Evolutionary conservation across 2,888 invertebrate genomes (phyloP).

Genomic region (Maniola hyperantus): DNA sequence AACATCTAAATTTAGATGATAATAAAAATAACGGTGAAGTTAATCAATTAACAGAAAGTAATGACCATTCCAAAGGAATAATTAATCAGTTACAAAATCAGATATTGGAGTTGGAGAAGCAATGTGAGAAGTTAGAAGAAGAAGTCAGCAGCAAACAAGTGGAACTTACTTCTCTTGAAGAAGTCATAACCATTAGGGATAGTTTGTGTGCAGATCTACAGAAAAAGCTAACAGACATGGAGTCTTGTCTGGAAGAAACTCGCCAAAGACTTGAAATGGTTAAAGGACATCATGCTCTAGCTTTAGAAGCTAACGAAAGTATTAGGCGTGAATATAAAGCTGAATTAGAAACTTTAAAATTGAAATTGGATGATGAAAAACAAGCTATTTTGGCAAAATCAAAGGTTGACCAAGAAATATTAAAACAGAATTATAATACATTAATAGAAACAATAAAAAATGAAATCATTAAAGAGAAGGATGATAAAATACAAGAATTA

Average conservation of each 20-base stretch:
- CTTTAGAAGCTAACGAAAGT: slow-evolving; percentile 78
- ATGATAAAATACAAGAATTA: slow-evolving; percentile 62
- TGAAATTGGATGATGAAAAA: slow-evolving; percentile 76
- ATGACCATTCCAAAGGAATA: slow-evolving; percentile 39
- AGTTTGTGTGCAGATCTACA: slow-evolving; percentile 74
- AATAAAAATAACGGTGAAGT: slow-evolving; percentile 25
- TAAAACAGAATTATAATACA: slow-evolving; percentile 63
- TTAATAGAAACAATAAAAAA: slow-evolving; percentile 62
- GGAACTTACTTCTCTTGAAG: slow-evolving; percentile 68
- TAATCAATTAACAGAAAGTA: slow-evolving; percentile 26
- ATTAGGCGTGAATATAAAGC: slow-evolving; percentile 75
- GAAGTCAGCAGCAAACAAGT: slow-evolving; percentile 71
- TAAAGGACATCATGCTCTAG: slow-evolving; percentile 76
- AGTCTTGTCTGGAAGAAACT: slow-evolving; percentile 67
- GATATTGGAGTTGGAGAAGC: slow-evolving; percentile 59
- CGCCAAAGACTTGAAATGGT: slow-evolving; percentile 75
- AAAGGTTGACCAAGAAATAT: slow-evolving; percentile 65
- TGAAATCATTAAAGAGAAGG: slow-evolving; percentile 65
- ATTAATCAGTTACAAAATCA: slow-evolving; percentile 54
- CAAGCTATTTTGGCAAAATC: slow-evolving; percentile 61
- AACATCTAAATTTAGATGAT: slow-evolving; percentile 45
- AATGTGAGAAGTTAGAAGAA: slow-evolving; percentile 66
- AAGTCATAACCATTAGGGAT: slow-evolving; percentile 71
- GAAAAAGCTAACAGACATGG: slow-evolving; percentile 65
- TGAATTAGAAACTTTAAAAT: slow-evolving; percentile 71